Evolutionary conservation across 2,888 invertebrate species (phyloP).

Genomic region (Sarcophaga subvicina): DNA sequence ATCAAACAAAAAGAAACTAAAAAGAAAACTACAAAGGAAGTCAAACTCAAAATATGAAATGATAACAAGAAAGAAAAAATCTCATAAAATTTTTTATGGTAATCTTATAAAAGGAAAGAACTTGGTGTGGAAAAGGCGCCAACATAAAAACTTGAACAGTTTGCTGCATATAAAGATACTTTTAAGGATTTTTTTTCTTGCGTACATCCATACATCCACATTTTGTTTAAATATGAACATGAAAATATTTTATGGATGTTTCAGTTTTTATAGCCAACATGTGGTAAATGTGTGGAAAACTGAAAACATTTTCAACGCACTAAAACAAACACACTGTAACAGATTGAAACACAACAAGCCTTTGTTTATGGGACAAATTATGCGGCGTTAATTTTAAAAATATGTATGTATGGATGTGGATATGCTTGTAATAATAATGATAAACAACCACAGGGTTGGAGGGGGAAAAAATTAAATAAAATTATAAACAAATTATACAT

Average conservation of each 20-base stretch:
- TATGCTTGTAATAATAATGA: neutral
- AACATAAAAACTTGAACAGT: neutral
- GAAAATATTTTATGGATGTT: conserved; percentile 43
- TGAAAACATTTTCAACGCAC: conserved; percentile 28
- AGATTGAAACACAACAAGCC: conserved; percentile 18
- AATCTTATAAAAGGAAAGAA: conserved; percentile 43
- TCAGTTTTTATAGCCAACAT: conserved; percentile 48
- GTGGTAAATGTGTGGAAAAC: conserved; percentile 47
- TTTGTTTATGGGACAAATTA: conserved; percentile 46
- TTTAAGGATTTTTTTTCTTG: conserved; percentile 3
- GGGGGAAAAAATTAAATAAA: neutral
- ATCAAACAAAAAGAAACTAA: neutral
- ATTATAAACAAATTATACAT: conserved; percentile 10
- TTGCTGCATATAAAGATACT: neutral
- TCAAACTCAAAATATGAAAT: neutral
- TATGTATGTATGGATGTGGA: neutral
- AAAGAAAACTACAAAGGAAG: neutral
- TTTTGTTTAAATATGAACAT: conserved; percentile 8
- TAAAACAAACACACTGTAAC: conserved; percentile 4
- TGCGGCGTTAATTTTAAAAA: conserved; percentile 48
- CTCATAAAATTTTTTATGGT: conserved; percentile 61
- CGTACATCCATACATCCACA: no score
- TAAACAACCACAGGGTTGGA: neutral
- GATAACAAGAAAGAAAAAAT: conserved; percentile 19
- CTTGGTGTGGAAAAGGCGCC: conserved; percentile 62